These are phyloP conservation scores for Thunnus albacares DNA, from an alignment of 2,797 vertebrate genomes.

Conservation along the genomic window DNA sequence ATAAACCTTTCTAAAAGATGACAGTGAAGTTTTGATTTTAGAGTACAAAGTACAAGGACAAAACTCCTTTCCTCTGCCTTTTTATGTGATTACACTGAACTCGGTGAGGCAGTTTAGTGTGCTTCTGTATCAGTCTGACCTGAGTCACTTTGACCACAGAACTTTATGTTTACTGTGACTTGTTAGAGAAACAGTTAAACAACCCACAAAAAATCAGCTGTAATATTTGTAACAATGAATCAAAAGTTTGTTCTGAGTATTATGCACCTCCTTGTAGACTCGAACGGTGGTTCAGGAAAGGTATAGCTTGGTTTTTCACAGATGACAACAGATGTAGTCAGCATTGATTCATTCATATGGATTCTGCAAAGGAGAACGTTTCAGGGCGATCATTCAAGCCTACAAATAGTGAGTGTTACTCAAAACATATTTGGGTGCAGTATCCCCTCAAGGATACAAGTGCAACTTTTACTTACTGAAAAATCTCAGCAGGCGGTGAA, in stretches of 20 bases:
- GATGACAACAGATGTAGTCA: no score
- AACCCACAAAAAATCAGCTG: background rate
- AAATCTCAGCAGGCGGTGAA: conserved; percentile 3
- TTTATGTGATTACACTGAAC: conserved; percentile 47
- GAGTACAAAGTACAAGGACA: conserved; percentile 60
- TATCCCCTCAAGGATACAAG: conserved; percentile 14
- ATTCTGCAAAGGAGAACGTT: conserved; percentile 10
- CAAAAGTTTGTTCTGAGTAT: background rate
- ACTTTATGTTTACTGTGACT: background rate
- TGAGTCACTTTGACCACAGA: conserved; percentile 31
- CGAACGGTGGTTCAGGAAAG: no score
- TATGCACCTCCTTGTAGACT: no score
- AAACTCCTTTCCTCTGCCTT: conserved; percentile 53
- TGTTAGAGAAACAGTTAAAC: conserved; percentile 8
- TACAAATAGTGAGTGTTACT: background rate
- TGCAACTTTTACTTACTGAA: conserved; percentile 21
- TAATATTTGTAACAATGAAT: background rate
- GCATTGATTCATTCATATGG: no score
- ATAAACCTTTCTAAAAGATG: conserved; percentile 39
- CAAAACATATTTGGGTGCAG: conserved; percentile 29
- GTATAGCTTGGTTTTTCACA: no score
- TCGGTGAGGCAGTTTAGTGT: conserved; percentile 27
- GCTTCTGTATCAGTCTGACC: conserved; percentile 24
- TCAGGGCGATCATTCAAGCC: conserved; percentile 19
- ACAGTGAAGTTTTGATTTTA: conserved; percentile 51